Percentiles rank a stretch among this genome's conserved stretches.
phyloP scores from a whole-genome alignment of 2,797 vertebrate genomes.

The Decapterus maruadsi region DNA sequence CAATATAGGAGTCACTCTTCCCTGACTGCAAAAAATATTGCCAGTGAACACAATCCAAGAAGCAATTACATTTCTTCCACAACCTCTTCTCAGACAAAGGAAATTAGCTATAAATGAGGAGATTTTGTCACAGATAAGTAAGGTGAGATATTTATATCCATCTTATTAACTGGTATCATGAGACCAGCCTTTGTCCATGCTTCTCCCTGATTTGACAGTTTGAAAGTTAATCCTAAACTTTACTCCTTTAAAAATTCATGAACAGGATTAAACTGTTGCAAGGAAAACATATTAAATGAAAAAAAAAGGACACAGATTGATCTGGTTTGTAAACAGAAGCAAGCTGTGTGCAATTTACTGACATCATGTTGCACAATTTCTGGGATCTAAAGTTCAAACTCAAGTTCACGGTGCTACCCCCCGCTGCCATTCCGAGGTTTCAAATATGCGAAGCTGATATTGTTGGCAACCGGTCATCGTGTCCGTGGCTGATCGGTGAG shows the following conservation, averaged over 20 bases:
- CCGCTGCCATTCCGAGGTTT: conserved; percentile 18
- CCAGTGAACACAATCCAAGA: conserved; percentile 13
- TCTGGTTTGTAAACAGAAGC: conserved; percentile 24
- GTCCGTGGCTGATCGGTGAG: conserved; percentile 29
- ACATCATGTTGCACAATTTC: conserved; percentile 38
- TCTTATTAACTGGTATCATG: neutral
- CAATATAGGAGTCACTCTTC: conserved; percentile 4
- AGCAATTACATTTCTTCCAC: neutral
- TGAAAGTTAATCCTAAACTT: neutral
- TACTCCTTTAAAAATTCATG: neutral
- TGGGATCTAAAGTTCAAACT: conserved; percentile 31
- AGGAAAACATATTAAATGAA: neutral
- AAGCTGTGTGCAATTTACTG: conserved; percentile 42
- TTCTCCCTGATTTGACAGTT: neutral
- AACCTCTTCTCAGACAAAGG: neutral
- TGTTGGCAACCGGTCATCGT: conserved; percentile 40
- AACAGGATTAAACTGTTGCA: neutral
- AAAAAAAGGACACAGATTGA: conserved; percentile 17
- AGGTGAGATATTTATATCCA: neutral
- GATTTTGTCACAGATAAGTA: neutral
- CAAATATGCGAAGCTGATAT: conserved; percentile 42
- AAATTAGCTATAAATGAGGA: neutral
- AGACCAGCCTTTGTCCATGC: neutral
- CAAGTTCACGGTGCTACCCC: conserved; percentile 37
- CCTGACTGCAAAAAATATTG: conserved; percentile 11